phyloP scores from a whole-genome alignment of 1,140 invertebrate species.

The Dendrolimus kikuchii region DNA sequence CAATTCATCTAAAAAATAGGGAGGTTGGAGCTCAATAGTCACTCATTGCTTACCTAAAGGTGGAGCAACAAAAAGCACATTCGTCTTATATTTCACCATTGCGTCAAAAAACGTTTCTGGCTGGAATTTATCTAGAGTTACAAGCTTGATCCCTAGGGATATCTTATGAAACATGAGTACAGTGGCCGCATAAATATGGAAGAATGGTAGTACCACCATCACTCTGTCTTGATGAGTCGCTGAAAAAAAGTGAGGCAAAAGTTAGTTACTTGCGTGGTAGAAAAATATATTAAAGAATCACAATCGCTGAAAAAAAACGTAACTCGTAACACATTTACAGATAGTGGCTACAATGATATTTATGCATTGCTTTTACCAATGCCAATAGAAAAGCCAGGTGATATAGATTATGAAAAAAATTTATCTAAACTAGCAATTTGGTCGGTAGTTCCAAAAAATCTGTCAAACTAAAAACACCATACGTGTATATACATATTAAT shows the following conservation, averaged over 20 bases:
- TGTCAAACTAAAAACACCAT: too few species aligned
- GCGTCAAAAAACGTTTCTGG: conserved; percentile 75
- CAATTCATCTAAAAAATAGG: too few species aligned
- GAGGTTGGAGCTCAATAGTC: too few species aligned
- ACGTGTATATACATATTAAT: too few species aligned
- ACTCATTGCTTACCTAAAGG: conserved; percentile 70
- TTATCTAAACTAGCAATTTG: too few species aligned
- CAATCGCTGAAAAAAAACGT: too few species aligned
- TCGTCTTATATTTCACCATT: conserved; percentile 73
- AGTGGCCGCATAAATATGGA: conserved; percentile 88
- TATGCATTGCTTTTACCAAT: neutral
- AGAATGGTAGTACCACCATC: conserved; percentile 83
- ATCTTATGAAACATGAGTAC: conserved; percentile 74
- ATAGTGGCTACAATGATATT: neutral
- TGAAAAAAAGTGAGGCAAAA: conserved; percentile 38
- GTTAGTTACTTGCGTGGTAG: neutral
- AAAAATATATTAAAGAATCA: too few species aligned
- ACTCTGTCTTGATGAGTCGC: conserved; percentile 73
- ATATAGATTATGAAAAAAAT: too few species aligned
- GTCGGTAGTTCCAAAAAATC: too few species aligned
- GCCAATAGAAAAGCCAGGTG: too few species aligned
- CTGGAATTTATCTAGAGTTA: conserved; percentile 82
- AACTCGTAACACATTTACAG: too few species aligned
- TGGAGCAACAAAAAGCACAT: conserved; percentile 73
- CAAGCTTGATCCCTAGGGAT: conserved; percentile 75